A percentile compares a stretch with the other conserved stretches of the same genome.
phyloP scores from a whole-genome alignment of 2,797 vertebrate species.

The Adelosebastes latens region DNA sequence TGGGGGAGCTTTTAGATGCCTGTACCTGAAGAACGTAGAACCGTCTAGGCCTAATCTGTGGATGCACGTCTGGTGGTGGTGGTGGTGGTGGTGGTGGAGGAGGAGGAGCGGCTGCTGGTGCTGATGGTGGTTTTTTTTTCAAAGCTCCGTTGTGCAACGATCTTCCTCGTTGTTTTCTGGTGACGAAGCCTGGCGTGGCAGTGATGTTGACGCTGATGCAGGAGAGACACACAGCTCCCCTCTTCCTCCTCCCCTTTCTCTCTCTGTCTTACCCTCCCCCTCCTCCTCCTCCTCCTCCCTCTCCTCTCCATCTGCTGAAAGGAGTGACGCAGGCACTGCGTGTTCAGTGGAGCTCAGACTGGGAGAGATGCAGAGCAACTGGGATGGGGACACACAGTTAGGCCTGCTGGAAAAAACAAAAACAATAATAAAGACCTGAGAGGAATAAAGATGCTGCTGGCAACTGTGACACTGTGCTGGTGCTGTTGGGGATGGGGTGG shows the following conservation, averaged over 20 bases:
- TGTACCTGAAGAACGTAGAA: not conserved
- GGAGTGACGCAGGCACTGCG: conserved; percentile 76
- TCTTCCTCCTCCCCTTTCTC: conserved; percentile 73
- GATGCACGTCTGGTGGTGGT: conserved; percentile 5
- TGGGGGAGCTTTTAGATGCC: conserved; percentile 7
- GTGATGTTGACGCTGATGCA: conserved; percentile 77
- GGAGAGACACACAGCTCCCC: conserved; percentile 70
- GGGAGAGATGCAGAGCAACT: conserved; percentile 38
- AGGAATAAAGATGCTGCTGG: conserved; percentile 18
- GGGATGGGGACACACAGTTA: conserved; percentile 16
- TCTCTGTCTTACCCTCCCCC: conserved; percentile 45
- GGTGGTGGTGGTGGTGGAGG: conserved; percentile 12
- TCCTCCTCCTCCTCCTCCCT: conserved; percentile 33
- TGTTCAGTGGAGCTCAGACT: conserved; percentile 83
- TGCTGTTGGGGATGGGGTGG: not conserved
- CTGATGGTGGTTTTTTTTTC: conserved; percentile 21
- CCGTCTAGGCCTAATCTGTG: conserved; percentile 9
- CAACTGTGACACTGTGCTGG: not conserved
- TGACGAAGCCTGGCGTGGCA: conserved; percentile 69
- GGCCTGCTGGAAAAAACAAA: not conserved
- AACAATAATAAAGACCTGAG: not conserved
- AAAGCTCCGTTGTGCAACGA: conserved; percentile 16
- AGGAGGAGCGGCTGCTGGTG: conserved; percentile 18
- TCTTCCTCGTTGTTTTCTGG: conserved; percentile 52
- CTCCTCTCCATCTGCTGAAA: conserved; percentile 79